These are phyloP conservation scores for Aphaenogaster floridana DNA, from an alignment of 1,140 invertebrate species.

Conservation along the genomic window DNA sequence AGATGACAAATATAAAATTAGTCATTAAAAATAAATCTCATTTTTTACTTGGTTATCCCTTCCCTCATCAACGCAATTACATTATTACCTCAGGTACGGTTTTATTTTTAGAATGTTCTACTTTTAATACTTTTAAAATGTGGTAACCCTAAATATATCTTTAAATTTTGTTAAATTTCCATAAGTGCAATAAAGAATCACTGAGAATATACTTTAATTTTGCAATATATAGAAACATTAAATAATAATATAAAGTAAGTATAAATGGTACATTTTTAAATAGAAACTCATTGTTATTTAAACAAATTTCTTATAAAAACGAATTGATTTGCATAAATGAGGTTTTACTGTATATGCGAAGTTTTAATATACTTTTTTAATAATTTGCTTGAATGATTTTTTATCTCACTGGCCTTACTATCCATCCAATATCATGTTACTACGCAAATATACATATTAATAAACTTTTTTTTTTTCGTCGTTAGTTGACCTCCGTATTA, in stretches of 20 bases:
- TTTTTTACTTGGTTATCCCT: constrained; percentile 11
- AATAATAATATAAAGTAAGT: constrained; percentile 19
- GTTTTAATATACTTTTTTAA: constrained; percentile 4
- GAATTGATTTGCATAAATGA: neutral
- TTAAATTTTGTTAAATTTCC: constrained; percentile 2
- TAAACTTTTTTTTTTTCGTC: constrained; percentile 51
- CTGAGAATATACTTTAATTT: constrained; percentile 28
- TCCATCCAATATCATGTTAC: constrained; percentile 72
- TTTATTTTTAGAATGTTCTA: neutral
- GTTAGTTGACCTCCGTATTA: constrained; percentile 59
- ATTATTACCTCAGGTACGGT: neutral
- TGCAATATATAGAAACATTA: constrained; percentile 7
- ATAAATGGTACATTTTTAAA: constrained; percentile 29
- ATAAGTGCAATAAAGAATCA: neutral
- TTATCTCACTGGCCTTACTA: constrained; percentile 66
- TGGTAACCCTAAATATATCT: constrained; percentile 45
- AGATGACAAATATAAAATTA: constrained; percentile 22
- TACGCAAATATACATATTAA: constrained; percentile 57
- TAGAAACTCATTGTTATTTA: constrained; percentile 3
- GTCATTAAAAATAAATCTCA: constrained; percentile 18
- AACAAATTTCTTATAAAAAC: constrained; percentile 14
- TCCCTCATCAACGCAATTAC: neutral
- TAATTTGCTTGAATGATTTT: constrained; percentile 28
- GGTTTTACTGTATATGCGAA: neutral
- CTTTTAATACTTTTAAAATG: constrained; percentile 1